Percentiles rank a stretch among this genome's conserved stretches.
These are phyloP conservation scores for Pteruthius melanotis DNA, from an alignment of 2,113 vertebrate genomes.

Conservation along the genomic window DNA sequence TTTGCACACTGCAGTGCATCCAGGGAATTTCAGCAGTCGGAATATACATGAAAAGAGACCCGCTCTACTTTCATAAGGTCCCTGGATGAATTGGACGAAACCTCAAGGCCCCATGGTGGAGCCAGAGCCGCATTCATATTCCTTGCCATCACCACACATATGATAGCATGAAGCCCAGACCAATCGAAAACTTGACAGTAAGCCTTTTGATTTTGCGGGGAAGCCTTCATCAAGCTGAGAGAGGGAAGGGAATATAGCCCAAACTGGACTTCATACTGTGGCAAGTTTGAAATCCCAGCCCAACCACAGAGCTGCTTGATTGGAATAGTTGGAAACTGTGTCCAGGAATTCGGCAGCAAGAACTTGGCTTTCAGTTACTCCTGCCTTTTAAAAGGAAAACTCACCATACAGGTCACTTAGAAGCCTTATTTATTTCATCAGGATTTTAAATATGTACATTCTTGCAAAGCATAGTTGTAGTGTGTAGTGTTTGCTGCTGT, in stretches of 20 bases:
- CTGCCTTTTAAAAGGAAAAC: conserved; percentile 67
- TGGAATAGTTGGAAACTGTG: conserved; percentile 80
- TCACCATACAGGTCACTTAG: conserved; percentile 39
- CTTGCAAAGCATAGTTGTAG: background rate
- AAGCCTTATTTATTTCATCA: conserved; percentile 55
- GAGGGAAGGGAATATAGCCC: conserved; percentile 82
- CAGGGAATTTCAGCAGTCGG: conserved; percentile 79
- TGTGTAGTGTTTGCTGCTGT: background rate
- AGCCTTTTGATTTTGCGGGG: conserved; percentile 86
- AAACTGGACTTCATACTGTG: conserved; percentile 85
- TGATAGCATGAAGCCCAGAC: conserved; percentile 76
- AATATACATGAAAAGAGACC: conserved; percentile 84
- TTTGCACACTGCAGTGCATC: conserved; percentile 74
- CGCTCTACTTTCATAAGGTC: conserved; percentile 80
- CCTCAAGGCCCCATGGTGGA: conserved; percentile 77
- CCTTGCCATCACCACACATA: conserved; percentile 74
- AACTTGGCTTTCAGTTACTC: conserved; percentile 71
- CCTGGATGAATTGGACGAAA: conserved; percentile 79
- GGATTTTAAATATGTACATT: background rate
- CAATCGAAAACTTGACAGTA: conserved; percentile 83
- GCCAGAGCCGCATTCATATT: conserved; percentile 73
- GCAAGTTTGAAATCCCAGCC: conserved; percentile 85
- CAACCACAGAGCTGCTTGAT: conserved; percentile 82
- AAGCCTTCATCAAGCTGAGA: conserved; percentile 82
- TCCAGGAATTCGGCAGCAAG: conserved; percentile 76